These are phyloP conservation scores for Papilio gigon DNA, from an alignment of 2,888 invertebrate species.

Conservation along the genomic window DNA sequence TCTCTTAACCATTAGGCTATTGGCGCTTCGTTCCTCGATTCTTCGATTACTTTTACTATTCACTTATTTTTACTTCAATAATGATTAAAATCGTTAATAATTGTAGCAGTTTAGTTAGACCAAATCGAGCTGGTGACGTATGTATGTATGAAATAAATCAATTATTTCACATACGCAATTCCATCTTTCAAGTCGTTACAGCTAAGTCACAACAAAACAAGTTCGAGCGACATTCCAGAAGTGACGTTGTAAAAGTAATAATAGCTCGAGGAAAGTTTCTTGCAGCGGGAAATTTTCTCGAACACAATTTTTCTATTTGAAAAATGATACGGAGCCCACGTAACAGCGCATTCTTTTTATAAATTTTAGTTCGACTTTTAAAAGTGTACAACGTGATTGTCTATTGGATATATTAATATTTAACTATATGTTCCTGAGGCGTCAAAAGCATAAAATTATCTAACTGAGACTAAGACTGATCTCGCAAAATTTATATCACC, in stretches of 20 bases:
- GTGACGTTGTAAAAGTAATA: conserved; percentile 37
- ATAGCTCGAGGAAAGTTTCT: conserved; percentile 32
- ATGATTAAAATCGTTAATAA: too few species aligned
- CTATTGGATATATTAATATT: too few species aligned
- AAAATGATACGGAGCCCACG: conserved; percentile 27
- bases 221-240: conserved; percentile 32
- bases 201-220: conserved; percentile 16
- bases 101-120: too few species aligned
- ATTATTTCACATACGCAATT: neutral
- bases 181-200: conserved; percentile 9
- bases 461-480: too few species aligned
- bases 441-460: too few species aligned
- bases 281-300: conserved; percentile 21
- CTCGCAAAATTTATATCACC: too few species aligned
- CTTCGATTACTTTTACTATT: too few species aligned
- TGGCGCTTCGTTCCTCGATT: too few species aligned
- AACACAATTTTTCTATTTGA: conserved; percentile 33
- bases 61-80: too few species aligned
- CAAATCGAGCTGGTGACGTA: too few species aligned
- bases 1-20: too few species aligned
- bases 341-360: neutral
- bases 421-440: too few species aligned
- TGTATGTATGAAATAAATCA: neutral
- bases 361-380: neutral
- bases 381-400: conserved; percentile 5